Base-by-base conservation (phyloP, 2,113 vertebrate species). In the Scopus umbretta region DNA sequence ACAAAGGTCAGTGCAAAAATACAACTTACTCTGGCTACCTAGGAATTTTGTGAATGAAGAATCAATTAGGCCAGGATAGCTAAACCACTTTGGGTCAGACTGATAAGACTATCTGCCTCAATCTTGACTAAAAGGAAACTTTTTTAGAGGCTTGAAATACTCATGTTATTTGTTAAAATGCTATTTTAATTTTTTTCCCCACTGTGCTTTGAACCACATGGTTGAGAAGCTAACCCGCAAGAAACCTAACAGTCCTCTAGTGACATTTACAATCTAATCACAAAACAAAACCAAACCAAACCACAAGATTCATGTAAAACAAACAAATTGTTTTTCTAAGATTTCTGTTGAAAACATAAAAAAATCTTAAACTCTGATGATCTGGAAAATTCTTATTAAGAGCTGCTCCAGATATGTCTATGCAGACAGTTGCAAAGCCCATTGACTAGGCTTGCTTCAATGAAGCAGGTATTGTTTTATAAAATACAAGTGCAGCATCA, bases 11-110 rank as follows among this genome's bases (percentile, higher is more conserved):
- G 45, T 8, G 61, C 42, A 91, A 63, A 90, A 82, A 61, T 34
- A 82, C 36, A 87, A 72, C 58, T 87, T 89, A 83, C 18, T 82
- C 45, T 80, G 74, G 84, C 53, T 91, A 92, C n/a, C 0, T 40
- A 89, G 87, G 95, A 96, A 95, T 97, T 95, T 75, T 92, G 70
- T 96, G 86, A 97, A 91, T 53, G 89, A 91, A 86, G 56, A 72
- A 65, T 85, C 0, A 0, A 84, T 92, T 82, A 45, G 70, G 40
- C 49, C 1, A 5, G 34, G 55, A 68, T 19, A 81, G 65, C 9
- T 71, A 72, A 75, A 61, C 15, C 4, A 8, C 47, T 92, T 84
- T 56, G 23, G 36, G 29, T 90, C n/a, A 22, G 7, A 10, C 43
- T 87, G 95, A 95, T 94, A 97, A 92, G 68, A 53, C 23, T 85